phyloP scores from a whole-genome alignment of 2,888 invertebrate species.

The Drosophila hamatofila region DNA sequence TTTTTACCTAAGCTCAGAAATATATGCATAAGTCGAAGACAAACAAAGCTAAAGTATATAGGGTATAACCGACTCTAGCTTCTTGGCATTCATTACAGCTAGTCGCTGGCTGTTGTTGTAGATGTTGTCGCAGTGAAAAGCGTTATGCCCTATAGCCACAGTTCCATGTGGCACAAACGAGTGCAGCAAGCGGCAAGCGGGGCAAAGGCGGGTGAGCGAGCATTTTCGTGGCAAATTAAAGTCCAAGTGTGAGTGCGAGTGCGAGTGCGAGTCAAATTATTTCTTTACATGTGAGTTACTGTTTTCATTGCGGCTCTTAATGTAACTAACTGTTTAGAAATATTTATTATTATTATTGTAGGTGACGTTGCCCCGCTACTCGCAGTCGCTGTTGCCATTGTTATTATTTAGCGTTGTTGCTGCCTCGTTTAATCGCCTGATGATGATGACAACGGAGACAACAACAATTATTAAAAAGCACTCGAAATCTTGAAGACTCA shows the following conservation, averaged over 20 bases:
- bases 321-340: constrained; percentile 82
- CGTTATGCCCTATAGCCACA: constrained; percentile 79
- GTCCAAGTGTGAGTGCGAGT: constrained; percentile 79
- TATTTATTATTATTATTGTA: constrained; percentile 71
- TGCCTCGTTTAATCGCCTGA: constrained; percentile 75
- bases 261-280: constrained; percentile 77
- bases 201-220: constrained; percentile 11
- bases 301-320: constrained; percentile 82
- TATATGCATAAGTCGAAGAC: no score
- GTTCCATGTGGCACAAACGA: constrained; percentile 60
- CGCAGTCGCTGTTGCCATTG: constrained; percentile 36
- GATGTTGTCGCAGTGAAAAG: constrained; percentile 56
- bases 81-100: not conserved
- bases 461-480: constrained; percentile 72
- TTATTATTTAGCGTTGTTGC: constrained; percentile 42
- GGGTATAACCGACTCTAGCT: constrained; percentile 3
- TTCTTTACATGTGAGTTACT: constrained; percentile 81
- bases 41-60: not conserved
- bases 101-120: constrained; percentile 3
- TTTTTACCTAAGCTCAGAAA: no score
- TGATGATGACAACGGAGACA: constrained; percentile 55
- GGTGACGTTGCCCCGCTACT: constrained; percentile 57
- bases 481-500: constrained; percentile 62
- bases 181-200: constrained; percentile 33
- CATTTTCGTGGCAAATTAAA: constrained; percentile 82